Evolutionary conservation across 2,888 invertebrate genomes (phyloP).

Genomic region (Muscina levida): DNA sequence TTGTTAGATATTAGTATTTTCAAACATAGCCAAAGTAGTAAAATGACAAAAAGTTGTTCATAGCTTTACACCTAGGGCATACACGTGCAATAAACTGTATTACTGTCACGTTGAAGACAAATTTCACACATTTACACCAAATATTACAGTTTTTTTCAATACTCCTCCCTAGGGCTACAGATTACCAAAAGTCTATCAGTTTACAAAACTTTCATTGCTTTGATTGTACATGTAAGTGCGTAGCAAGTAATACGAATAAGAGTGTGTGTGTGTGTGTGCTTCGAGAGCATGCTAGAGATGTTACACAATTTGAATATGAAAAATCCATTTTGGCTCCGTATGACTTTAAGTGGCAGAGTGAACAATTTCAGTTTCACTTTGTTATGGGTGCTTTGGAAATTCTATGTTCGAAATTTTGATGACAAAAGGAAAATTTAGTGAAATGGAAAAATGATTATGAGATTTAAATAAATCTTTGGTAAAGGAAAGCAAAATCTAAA

Average conservation of each 20-base stretch:
- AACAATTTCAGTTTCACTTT: conserved; percentile 16
- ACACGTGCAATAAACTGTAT: too few species aligned
- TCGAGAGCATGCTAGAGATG: not conserved
- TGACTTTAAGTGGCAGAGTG: conserved; percentile 36
- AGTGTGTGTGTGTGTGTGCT: not conserved
- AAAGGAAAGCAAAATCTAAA: not conserved
- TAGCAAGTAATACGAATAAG: not conserved
- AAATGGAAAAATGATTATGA: conserved; percentile 37
- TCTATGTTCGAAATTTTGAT: conserved; percentile 5
- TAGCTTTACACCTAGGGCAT: too few species aligned
- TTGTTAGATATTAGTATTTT: too few species aligned
- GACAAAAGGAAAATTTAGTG: conserved; percentile 31
- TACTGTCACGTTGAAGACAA: too few species aligned
- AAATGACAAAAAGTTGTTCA: too few species aligned
- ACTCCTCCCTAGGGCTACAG: too few species aligned
- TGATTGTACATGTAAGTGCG: not conserved
- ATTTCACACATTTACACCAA: too few species aligned
- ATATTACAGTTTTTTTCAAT: too few species aligned
- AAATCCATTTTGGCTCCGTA: conserved; percentile 22
- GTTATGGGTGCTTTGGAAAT: not conserved
- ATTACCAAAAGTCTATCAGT: too few species aligned
- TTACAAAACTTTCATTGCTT: not conserved
- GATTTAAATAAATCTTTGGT: conserved; percentile 32
- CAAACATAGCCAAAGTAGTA: too few species aligned
- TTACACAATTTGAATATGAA: conserved; percentile 31